Base-by-base conservation (phyloP, 2,888 invertebrate species). In the Polymixis lichenea region DNA sequence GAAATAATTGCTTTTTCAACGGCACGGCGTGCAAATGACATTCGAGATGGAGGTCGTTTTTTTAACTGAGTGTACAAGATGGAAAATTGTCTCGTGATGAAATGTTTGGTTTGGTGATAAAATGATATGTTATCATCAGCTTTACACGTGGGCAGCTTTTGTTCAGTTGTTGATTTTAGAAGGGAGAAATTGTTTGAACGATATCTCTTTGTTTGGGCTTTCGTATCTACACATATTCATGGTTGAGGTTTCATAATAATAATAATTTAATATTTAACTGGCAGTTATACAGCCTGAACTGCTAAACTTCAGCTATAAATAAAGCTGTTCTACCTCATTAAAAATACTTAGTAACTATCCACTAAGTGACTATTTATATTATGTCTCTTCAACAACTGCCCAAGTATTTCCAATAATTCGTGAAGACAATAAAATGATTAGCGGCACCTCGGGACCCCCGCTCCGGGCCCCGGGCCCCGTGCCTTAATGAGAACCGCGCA, bases 1-100 rank as follows among this genome's bases (percentile, higher is more conserved):
- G 96, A 95, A 96, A 96, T 96, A 96, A 96, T 96, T 96, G 95
- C 95, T 96, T 96, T 96, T 96, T 95, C 95, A 94, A 95, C 96
- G 94, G 93, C 95, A 95, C 95, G 95, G 91, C 95, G 96, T 95
- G 95, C 96, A 96, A 96, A 96, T 96, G 96, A 96, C 96, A 96
- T 96, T 96, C 96, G 96, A 94, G 93, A 96, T 95, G 95, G 96
- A 96, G 96, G 96, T 94, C 96, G 95, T 94, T 96, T 96, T 96
- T 96, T 96, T 93, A 88, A 89, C 86, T 83, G 87, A 88, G 89
- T 90, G 88, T 93, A 93, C 93, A 91, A 94, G 93, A 93, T 92
- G 94, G 94, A 95, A 95, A 95, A 95, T 95, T 93, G 92, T 91
- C 93, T 92, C 80, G 91, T 95, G 94, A 94, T 94, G 94, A 95